Evolutionary conservation across 2,113 vertebrate species (phyloP), one percentile per base, ranked within the genome.

Genomic region (Aegithalos caudatus): DNA sequence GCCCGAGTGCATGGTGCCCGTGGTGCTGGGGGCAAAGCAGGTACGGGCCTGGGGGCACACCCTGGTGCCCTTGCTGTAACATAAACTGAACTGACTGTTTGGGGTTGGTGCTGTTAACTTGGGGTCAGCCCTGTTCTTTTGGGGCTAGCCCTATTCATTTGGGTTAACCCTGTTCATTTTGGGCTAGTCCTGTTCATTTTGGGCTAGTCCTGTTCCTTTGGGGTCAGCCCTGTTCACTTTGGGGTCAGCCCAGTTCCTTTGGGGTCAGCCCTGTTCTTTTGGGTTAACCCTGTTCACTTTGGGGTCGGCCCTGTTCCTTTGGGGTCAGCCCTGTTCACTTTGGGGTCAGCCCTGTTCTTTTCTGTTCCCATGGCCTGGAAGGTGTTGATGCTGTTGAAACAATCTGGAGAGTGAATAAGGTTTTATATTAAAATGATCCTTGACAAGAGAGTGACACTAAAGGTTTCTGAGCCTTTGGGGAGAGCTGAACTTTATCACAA

Each of bases 1-100:
- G 94, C 99, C 99, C 0, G 99, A 99, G 96, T 99, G 99, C 91
- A 99, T 99, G 99, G 99, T 99, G 58, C 99, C 99, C 0, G 99
- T 99, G 35, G 99, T 99, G 12, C 98, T 99, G 10, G 99, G 99
- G 66, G 99, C 99, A 61, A 99, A 99, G 78, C 99, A 99, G 99
- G 99, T 99, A 93, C 0, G 11, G 5, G 22, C 19, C 9, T 10
- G n/a, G n/a, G n/a, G n/a, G n/a, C n/a, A n/a, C n/a, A n/a, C n/a
- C n/a, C n/a, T n/a, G n/a, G n/a, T n/a, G n/a, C n/a, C n/a, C 29
- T 54, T 66, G 25, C 25, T 2, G 0, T 23, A 21, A 9, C 25
- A 7, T 2, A 5, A 35, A 21, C 31, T 11, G 10, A 5, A 38
- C 16, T 60, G 5, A 7, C 7, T 31, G 4, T 18, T 53, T 76